A percentile compares a stretch with the other conserved stretches of the same genome.
Conservation (phyloP, 2,888 invertebrate genomes). For the Idaea aversata region DNA sequence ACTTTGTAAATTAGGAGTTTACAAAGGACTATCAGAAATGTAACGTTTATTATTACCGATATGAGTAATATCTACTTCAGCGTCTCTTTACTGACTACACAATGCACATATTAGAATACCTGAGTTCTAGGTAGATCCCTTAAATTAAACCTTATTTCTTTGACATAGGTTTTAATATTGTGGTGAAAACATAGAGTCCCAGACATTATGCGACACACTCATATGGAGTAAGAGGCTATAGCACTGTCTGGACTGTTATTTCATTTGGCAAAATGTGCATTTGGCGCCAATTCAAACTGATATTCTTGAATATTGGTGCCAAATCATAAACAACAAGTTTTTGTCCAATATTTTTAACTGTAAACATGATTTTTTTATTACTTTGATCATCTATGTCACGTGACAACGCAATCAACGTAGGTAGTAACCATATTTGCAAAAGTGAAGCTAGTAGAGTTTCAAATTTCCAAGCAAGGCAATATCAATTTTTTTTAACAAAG, state of each 20-base stretch:
- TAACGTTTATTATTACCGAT: slow-evolving; percentile 10
- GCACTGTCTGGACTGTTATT: slow-evolving; percentile 63
- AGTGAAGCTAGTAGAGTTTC: background rate
- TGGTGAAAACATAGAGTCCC: slow-evolving; percentile 23
- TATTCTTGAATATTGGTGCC: slow-evolving; percentile 48
- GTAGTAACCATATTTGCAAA: background rate
- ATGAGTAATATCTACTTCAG: slow-evolving; percentile 39
- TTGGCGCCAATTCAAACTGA: slow-evolving; percentile 67
- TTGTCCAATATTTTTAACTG: slow-evolving; percentile 32
- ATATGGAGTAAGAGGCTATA: slow-evolving; percentile 43
- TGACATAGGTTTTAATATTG: background rate
- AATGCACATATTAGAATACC: slow-evolving; percentile 23
- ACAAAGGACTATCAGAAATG: background rate
- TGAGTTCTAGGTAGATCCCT: background rate
- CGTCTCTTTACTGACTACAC: slow-evolving; percentile 31
- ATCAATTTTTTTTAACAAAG: background rate
- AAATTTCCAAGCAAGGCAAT: background rate
- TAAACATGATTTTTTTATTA: slow-evolving; percentile 32
- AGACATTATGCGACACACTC: slow-evolving; percentile 40
- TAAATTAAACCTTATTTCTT: background rate
- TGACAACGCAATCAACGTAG: slow-evolving; percentile 10
- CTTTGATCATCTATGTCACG: background rate
- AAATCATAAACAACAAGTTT: slow-evolving; percentile 54
- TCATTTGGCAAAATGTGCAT: slow-evolving; percentile 68
- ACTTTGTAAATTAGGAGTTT: background rate